phyloP scores from a whole-genome alignment of 2,888 invertebrate species.

The Nudaria mundana region DNA sequence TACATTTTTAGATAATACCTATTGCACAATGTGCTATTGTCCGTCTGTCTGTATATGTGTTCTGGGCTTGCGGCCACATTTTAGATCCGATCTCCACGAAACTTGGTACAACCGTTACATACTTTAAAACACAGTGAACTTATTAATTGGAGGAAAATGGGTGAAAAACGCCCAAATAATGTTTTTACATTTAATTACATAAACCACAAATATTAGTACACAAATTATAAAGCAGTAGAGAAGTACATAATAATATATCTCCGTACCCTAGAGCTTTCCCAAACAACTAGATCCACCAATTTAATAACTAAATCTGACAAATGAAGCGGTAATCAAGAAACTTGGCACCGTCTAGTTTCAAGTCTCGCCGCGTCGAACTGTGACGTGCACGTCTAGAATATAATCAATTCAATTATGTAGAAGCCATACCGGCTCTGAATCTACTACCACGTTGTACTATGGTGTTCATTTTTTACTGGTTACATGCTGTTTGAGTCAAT shows the following conservation, averaged over 20 bases:
- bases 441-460: slow-evolving; percentile 18
- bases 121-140: no score
- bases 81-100: no score
- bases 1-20: no score
- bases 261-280: not conserved
- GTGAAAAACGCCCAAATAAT: no score
- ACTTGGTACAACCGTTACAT: no score
- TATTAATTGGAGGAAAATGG: no score
- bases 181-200: no score
- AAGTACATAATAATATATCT: not conserved
- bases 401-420: slow-evolving; percentile 14
- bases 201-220: no score
- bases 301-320: slow-evolving; percentile 6
- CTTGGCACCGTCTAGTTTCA: slow-evolving; percentile 1
- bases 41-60: no score
- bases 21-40: no score
- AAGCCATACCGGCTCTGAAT: slow-evolving; percentile 23
- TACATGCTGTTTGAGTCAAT: not conserved
- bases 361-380: slow-evolving; percentile 1
- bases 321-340: slow-evolving; percentile 11
- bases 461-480: slow-evolving; percentile 20
- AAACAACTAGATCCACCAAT: not conserved
- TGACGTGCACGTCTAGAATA: slow-evolving; percentile 14
- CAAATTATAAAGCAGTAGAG: no score
- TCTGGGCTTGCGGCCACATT: no score